Evolutionary conservation across 2,113 vertebrate species (phyloP).

Genomic region (Centropus unirufus): DNA sequence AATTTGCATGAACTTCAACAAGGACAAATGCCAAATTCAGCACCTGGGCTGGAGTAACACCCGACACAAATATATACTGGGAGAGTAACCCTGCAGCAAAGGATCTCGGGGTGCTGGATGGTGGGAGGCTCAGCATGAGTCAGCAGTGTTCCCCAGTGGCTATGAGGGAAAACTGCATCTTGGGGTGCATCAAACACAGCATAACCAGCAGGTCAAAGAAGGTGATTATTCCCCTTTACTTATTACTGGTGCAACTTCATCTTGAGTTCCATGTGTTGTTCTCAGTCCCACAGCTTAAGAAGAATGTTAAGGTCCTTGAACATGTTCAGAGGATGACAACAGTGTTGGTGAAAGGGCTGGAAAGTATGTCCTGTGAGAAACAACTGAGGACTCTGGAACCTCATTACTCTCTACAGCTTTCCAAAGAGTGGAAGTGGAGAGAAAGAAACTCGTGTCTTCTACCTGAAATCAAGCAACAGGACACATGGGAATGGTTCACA

Average conservation of each 20-base stretch:
- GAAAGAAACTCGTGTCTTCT: neutral
- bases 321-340: neutral
- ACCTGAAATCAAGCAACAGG: neutral
- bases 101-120: neutral
- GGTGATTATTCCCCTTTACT: neutral
- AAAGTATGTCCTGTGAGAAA: too few relatives aligned
- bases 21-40: neutral
- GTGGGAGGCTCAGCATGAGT: neutral
- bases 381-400: too few relatives aligned
- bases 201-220: too few relatives aligned
- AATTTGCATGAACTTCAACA: neutral
- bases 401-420: too few relatives aligned
- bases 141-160: too few relatives aligned
- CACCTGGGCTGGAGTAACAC: too few relatives aligned
- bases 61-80: too few relatives aligned
- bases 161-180: too few relatives aligned
- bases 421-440: neutral
- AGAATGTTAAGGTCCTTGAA: neutral
- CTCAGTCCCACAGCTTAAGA: neutral
- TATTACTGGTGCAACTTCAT: fast-evolving
- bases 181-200: neutral
- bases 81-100: neutral
- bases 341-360: neutral
- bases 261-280: neutral
- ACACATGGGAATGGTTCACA: neutral